phyloP scores from a whole-genome alignment of 1,140 invertebrate species.

The Tetramorium parvispinum region DNA sequence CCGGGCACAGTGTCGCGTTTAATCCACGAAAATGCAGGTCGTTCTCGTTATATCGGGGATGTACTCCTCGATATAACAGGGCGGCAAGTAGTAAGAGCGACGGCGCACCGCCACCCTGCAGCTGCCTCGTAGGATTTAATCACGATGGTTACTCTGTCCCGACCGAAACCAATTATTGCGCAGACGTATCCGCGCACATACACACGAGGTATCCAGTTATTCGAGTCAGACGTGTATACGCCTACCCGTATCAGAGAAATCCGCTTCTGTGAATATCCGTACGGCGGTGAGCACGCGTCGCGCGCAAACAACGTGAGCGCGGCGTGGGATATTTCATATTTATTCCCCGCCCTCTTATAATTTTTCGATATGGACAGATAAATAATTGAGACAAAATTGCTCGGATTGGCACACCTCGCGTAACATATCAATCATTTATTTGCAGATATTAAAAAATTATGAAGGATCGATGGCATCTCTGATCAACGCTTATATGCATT shows the following conservation, averaged over 20 bases:
- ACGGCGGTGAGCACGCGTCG: constrained; percentile 31
- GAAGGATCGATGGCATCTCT: neutral
- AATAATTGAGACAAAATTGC: constrained; percentile 8
- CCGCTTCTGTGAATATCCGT: constrained; percentile 55
- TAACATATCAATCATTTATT: neutral
- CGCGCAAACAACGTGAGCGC: constrained; percentile 35
- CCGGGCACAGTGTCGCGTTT: constrained; percentile 49
- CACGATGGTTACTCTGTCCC: constrained; percentile 80
- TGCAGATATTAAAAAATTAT: neutral
- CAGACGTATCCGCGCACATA: constrained; percentile 74
- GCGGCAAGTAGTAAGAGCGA: constrained; percentile 69
- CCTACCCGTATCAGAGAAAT: constrained; percentile 50
- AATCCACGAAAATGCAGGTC: constrained; percentile 65
- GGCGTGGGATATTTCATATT: neutral
- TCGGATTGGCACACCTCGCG: neutral
- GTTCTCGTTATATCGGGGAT: constrained; percentile 29
- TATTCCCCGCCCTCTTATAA: neutral
- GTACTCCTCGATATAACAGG: constrained; percentile 70
- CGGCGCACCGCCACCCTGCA: constrained; percentile 57
- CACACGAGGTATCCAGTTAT: constrained; percentile 66
- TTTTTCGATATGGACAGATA: constrained; percentile 18
- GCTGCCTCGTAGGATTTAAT: constrained; percentile 81
- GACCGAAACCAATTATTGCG: constrained; percentile 82
- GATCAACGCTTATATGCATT: neutral
- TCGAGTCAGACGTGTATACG: constrained; percentile 43